phyloP scores from a whole-genome alignment of 2,797 vertebrate genomes.

The Staurois parvus region DNA sequence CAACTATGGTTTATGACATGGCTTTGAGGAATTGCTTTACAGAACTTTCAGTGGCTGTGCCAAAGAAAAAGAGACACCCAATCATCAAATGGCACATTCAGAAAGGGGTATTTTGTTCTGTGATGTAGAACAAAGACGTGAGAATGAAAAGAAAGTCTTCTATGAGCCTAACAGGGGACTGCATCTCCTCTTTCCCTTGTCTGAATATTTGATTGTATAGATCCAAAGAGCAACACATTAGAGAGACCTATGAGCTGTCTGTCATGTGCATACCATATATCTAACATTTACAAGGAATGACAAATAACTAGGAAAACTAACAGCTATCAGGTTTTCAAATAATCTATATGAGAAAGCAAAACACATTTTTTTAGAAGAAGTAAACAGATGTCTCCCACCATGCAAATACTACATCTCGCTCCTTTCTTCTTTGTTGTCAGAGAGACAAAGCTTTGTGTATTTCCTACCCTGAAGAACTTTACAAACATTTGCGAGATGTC shows the following conservation, averaged over 20 bases:
- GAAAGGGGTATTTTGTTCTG: not conserved
- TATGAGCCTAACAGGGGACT: not conserved
- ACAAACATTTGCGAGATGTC: constrained; percentile 76
- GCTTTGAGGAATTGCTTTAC: not conserved
- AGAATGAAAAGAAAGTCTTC: not conserved
- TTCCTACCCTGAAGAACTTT: constrained; percentile 72
- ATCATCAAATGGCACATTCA: not conserved
- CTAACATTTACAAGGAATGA: not conserved
- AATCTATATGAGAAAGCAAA: constrained; percentile 63
- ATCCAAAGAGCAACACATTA: not conserved
- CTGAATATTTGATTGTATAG: not conserved
- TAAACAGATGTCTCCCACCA: constrained; percentile 62
- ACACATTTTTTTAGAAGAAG: constrained; percentile 60
- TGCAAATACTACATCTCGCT: constrained; percentile 61
- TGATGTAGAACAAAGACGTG: not conserved
- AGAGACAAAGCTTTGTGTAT: constrained; percentile 66
- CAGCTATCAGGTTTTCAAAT: constrained; percentile 32
- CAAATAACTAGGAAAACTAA: not conserved
- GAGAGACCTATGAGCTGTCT: not conserved
- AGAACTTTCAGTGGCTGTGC: too few relatives aligned
- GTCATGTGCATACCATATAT: not conserved
- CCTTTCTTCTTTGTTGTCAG: constrained; percentile 65
- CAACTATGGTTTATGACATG: not conserved
- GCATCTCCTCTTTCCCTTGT: not conserved
- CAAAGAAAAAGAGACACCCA: not conserved